Evolutionary conservation across 2,797 vertebrate species (phyloP).

Genomic region (Nyctalus aviator): DNA sequence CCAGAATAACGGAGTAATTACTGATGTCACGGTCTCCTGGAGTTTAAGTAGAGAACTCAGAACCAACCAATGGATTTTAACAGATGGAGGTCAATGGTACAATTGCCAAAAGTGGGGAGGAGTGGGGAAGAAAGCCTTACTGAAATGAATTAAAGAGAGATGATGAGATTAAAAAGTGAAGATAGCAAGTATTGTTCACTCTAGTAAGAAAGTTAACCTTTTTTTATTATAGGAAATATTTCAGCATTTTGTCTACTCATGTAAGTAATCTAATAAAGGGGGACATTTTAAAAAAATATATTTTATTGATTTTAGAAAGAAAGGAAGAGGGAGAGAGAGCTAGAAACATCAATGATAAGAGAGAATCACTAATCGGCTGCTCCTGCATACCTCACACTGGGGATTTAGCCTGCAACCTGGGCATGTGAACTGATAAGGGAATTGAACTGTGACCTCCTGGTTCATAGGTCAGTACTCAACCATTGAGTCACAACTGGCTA

Average conservation of each 20-base stretch:
- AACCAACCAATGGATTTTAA: neutral
- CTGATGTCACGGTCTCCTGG: neutral
- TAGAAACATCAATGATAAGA: too few relatives aligned
- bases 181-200: neutral
- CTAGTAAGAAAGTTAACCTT: neutral
- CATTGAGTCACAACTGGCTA: too few relatives aligned
- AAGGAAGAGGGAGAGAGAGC: too few relatives aligned
- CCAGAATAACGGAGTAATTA: neutral
- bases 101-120: neutral
- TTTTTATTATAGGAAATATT: neutral
- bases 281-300: neutral
- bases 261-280: neutral
- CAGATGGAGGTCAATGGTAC: neutral
- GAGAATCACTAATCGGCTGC: too few relatives aligned
- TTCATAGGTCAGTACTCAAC: too few relatives aligned
- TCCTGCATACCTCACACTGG: too few relatives aligned
- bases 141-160: conserved; percentile 9
- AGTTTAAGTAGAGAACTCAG: neutral
- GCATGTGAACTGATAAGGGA: too few relatives aligned
- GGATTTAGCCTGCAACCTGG: too few relatives aligned
- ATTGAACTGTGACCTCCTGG: too few relatives aligned
- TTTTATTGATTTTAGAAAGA: too few relatives aligned
- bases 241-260: neutral
- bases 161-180: neutral
- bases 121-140: neutral